Percentiles rank a stretch among this genome's conserved stretches.
Conservation (phyloP, 2,113 vertebrate species). For the Lampris megalopsis region DNA sequence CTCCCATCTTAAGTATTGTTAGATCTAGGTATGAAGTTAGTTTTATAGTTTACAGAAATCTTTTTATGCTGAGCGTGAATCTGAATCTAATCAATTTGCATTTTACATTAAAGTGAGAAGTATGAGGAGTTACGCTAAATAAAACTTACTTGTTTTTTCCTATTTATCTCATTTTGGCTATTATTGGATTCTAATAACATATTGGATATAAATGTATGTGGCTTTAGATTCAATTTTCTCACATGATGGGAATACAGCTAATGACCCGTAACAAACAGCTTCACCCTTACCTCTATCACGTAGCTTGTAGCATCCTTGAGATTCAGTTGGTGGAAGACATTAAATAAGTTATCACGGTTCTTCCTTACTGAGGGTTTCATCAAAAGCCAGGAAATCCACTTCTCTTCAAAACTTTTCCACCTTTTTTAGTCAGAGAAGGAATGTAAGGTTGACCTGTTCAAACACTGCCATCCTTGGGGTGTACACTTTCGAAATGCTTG, state of each 20-base stretch:
- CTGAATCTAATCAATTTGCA: no score
- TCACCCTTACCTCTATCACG: slow-evolving; percentile 87
- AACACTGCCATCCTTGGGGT: neutral
- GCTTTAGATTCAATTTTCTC: no score
- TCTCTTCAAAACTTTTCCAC: slow-evolving; percentile 92
- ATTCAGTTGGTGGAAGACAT: slow-evolving; percentile 95
- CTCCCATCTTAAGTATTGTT: no score
- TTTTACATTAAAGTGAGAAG: no score
- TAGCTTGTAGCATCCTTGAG: slow-evolving; percentile 95
- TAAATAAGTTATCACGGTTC: slow-evolving; percentile 89
- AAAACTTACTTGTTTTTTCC: no score
- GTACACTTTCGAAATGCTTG: neutral
- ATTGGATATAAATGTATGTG: no score
- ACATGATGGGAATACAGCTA: neutral
- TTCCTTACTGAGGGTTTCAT: slow-evolving; percentile 92
- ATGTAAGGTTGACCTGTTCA: neutral
- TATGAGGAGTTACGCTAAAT: no score
- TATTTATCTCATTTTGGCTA: no score
- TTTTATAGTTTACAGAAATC: no score
- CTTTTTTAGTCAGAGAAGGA: slow-evolving; percentile 66
- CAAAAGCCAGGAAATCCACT: slow-evolving; percentile 86
- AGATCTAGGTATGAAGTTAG: no score
- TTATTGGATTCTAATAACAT: no score
- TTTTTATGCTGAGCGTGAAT: no score
- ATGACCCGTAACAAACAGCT: neutral